Evolutionary conservation across 2,888 invertebrate species (phyloP), one percentile per base, ranked within the genome.

Genomic region (Parnassius smintheus): DNA sequence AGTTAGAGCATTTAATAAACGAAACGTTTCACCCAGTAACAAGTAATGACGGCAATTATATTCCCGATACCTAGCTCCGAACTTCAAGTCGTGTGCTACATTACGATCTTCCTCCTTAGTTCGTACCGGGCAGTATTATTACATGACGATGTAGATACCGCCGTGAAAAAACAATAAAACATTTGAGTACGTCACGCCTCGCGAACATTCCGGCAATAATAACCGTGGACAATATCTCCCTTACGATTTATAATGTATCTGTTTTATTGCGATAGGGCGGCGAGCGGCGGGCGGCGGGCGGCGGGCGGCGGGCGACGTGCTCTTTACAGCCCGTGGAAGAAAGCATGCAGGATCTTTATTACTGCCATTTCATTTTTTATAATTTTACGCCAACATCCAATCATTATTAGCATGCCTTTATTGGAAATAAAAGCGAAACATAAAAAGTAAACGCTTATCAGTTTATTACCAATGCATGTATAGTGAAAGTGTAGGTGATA

Each of bases 141-240:
- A 82, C 81, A 79, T 75, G 72, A 78, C 78, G 80, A 83, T 83
- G 82, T 77, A 80, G 80, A 83, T 80, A 77, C 69, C 76, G 73
- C 72, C 83, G 82, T 86, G 82, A 86, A 86, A 84, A 77, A 77
- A 83, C 86, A 86, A 86, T 88, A 88, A 88, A 88, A 86, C 68
- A 78, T 85, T 86, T 86, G 86, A 87, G 74, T 83, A 82, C 86
- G 82, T 77, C 83, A 85, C 85, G 86, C 82, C 80, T 75, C 74
- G 78, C 80, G 77, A 72, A 75, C 81, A 79, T 83, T 81, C 81
- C 77, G 80, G 74, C 75, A 73, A 76, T 82, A 82, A 85, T 82
- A 75, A 78, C 82, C 77, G 74, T 76, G 78, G 78, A 80, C 83
- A 81, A 81, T 84, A 82, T 79, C 81, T 81, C 83, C 78, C 83